Percentiles rank a stretch among this genome's conserved stretches.
These are phyloP conservation scores for Leuciscus waleckii DNA, from an alignment of 2,797 vertebrate genomes.

Conservation along the genomic window DNA sequence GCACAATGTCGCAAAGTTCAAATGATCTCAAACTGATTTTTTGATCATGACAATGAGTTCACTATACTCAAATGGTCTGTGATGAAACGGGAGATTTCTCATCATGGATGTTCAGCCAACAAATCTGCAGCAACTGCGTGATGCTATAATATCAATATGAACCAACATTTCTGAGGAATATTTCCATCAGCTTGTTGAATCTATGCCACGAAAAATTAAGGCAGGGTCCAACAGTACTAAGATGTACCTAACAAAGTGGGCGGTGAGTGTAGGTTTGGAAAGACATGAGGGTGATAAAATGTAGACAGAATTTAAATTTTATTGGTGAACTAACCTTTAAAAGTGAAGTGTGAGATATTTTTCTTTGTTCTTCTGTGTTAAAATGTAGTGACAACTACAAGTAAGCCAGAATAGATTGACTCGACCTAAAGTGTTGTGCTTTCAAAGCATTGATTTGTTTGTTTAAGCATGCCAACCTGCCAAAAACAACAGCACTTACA, in stretches of 20 bases:
- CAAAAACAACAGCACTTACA: background rate
- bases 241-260: background rate
- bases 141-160: background rate
- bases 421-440: background rate
- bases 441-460: background rate
- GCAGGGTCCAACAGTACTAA: background rate
- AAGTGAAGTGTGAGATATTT: background rate
- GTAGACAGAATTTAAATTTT: no score
- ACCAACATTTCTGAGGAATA: background rate
- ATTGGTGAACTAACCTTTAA: background rate
- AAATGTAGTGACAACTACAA: background rate
- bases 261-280: background rate
- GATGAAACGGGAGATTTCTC: constrained; percentile 59
- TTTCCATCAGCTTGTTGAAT: background rate
- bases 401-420: background rate
- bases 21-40: background rate
- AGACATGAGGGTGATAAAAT: background rate
- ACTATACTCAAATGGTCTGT: constrained; percentile 22
- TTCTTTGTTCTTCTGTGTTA: background rate
- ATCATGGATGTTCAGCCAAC: constrained; percentile 69
- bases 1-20: constrained; percentile 5
- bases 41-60: background rate
- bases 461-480: background rate
- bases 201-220: background rate
- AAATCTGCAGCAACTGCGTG: constrained; percentile 63